A percentile compares a stretch with the other conserved stretches of the same genome.
These are phyloP conservation scores for Prinia subflava DNA, from an alignment of 2,113 vertebrate genomes.

Conservation along the genomic window DNA sequence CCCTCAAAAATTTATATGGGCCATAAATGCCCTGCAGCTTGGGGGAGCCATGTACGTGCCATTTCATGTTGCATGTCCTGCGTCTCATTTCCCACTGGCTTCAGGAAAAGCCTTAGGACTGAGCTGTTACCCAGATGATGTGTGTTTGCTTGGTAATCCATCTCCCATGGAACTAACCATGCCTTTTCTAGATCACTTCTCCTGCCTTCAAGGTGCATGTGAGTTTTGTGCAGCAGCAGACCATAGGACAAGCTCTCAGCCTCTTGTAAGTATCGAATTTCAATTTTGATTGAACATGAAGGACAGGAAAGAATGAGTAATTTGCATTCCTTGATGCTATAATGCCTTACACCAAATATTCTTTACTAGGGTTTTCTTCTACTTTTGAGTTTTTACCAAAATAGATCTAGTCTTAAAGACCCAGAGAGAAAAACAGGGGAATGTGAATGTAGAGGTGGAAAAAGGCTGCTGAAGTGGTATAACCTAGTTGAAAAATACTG, in stretches of 20 bases:
- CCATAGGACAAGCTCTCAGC: not conserved
- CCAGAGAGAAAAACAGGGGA: not conserved
- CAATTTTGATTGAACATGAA: not conserved
- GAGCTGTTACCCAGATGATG: not conserved
- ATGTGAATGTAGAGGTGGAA: not conserved
- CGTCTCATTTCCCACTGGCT: not conserved
- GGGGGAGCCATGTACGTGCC: accelerated
- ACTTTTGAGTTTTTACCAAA: not conserved
- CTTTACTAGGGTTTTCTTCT: not conserved
- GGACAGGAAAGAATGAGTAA: not conserved
- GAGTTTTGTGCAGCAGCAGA: not conserved
- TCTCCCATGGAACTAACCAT: not conserved
- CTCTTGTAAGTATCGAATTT: not conserved
- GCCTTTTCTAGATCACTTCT: not conserved
- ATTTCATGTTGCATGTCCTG: not conserved
- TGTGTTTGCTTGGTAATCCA: not conserved
- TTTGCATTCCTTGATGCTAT: not conserved
- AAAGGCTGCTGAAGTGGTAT: not conserved
- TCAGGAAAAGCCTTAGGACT: not conserved
- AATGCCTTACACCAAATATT: not conserved
- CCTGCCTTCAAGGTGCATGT: not conserved
- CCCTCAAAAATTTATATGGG: not conserved
- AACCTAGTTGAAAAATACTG: not conserved
- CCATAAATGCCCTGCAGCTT: not conserved
- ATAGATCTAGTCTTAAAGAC: not conserved